These are phyloP conservation scores for Pocillopora verrucosa DNA, from an alignment of 64 coral and sea anemone genomes.

Conservation along the genomic window DNA sequence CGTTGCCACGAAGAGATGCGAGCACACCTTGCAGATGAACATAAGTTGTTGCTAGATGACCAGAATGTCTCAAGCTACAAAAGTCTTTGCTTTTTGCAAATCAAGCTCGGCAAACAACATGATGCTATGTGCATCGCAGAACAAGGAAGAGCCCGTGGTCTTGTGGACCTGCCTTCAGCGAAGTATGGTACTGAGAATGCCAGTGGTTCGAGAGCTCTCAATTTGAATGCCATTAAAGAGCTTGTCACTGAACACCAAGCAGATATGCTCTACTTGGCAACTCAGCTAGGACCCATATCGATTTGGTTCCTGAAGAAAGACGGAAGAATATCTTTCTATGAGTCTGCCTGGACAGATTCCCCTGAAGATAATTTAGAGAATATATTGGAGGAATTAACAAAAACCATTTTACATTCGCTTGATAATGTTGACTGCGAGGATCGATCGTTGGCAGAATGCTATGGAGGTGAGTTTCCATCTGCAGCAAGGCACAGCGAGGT, in stretches of 20 bases:
- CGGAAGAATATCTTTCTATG: background rate
- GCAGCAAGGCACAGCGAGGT: background rate
- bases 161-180: background rate
- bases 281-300: background rate
- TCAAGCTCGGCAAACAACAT: background rate
- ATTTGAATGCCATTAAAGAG: background rate
- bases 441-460: background rate
- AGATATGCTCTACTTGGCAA: conserved; percentile 9
- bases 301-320: conserved; percentile 4
- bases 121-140: conserved; percentile 42
- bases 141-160: conserved; percentile 49
- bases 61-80: conserved; percentile 2
- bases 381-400: background rate
- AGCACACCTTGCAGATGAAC: conserved; percentile 1
- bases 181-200: conserved; percentile 17
- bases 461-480: background rate
- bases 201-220: background rate
- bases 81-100: background rate
- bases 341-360: background rate
- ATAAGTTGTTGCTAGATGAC: conserved; percentile 7
- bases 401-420: background rate
- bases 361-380: background rate
- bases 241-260: background rate
- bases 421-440: conserved; percentile 7
- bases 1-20: conserved; percentile 9